phyloP scores from a whole-genome alignment of 2,888 invertebrate species.

The Eumerus sabulonum region DNA sequence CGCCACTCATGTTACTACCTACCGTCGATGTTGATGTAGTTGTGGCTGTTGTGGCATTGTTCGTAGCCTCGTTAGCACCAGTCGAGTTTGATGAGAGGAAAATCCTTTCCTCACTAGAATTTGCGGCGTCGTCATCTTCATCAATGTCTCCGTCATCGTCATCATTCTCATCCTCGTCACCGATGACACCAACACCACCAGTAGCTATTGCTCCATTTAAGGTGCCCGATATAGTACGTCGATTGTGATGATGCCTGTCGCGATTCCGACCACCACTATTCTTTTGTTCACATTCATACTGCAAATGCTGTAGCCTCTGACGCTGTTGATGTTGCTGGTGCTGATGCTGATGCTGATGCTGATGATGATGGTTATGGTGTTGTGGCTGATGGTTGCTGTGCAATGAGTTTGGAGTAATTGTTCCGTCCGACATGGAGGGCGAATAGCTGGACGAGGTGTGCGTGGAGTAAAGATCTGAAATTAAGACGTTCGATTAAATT shows the following conservation, averaged over 20 bases:
- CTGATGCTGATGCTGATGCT: conserved; percentile 69
- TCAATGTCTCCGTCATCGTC: conserved; percentile 55
- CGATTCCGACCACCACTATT: conserved; percentile 64
- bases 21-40: conserved; percentile 23
- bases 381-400: conserved; percentile 71
- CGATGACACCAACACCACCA: conserved; percentile 55
- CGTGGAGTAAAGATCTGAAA: conserved; percentile 78
- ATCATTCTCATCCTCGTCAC: conserved; percentile 62
- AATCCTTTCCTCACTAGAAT: conserved; percentile 61
- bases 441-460: conserved; percentile 79
- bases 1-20: conserved; percentile 68
- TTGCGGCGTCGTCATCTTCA: conserved; percentile 67
- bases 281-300: conserved; percentile 67
- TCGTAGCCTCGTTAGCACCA: conserved; percentile 65
- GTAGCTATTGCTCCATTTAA: conserved; percentile 66
- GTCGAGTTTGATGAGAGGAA: conserved; percentile 61
- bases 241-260: conserved; percentile 69
- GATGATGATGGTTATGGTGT: conserved; percentile 40
- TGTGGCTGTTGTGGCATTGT: conserved; percentile 48
- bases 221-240: conserved; percentile 61
- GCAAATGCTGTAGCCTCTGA: conserved; percentile 54
- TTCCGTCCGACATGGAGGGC: conserved; percentile 79
- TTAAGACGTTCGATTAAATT: conserved; percentile 65
- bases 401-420: conserved; percentile 77
- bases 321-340: conserved; percentile 68